A percentile compares a stretch with the other conserved stretches of the same genome.
Evolutionary conservation across 2,888 invertebrate genomes (phyloP).

Genomic region (Cheilosia impressa): DNA sequence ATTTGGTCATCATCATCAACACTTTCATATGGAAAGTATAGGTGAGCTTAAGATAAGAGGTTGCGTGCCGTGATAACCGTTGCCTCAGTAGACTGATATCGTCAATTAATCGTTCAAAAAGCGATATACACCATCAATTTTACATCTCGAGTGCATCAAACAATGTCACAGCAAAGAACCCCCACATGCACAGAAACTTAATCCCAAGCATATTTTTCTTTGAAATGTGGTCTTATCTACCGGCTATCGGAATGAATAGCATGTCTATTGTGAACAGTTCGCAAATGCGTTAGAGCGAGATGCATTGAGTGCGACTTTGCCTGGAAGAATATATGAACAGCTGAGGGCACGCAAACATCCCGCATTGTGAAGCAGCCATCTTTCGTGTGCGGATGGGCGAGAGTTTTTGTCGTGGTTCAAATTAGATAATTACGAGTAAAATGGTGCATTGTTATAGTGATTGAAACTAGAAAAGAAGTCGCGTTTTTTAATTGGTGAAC

Average conservation of each 20-base stretch:
- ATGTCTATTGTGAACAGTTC: slow-evolving; percentile 61
- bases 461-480: slow-evolving; percentile 18
- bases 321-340: slow-evolving; percentile 75
- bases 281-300: slow-evolving; percentile 36
- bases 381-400: slow-evolving; percentile 38
- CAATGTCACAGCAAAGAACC: neutral
- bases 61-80: slow-evolving; percentile 70
- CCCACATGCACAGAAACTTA: neutral
- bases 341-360: slow-evolving; percentile 52
- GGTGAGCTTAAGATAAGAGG: slow-evolving; percentile 62
- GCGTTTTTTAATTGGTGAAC: slow-evolving; percentile 33
- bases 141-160: slow-evolving; percentile 29
- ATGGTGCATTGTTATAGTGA: slow-evolving; percentile 51
- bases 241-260: slow-evolving; percentile 12
- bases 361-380: slow-evolving; percentile 69
- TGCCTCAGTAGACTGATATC: neutral
- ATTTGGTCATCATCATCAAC: slow-evolving; percentile 41
- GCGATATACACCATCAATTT: slow-evolving; percentile 6
- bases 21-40: slow-evolving; percentile 33
- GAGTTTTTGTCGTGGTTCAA: slow-evolving; percentile 40
- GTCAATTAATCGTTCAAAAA: neutral
- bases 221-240: slow-evolving; percentile 38
- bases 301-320: slow-evolving; percentile 5
- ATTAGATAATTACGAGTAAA: slow-evolving; percentile 57
- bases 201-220: slow-evolving; percentile 14